Conservation (phyloP, 1,140 invertebrate species). For the Papilio glaucus region DNA sequence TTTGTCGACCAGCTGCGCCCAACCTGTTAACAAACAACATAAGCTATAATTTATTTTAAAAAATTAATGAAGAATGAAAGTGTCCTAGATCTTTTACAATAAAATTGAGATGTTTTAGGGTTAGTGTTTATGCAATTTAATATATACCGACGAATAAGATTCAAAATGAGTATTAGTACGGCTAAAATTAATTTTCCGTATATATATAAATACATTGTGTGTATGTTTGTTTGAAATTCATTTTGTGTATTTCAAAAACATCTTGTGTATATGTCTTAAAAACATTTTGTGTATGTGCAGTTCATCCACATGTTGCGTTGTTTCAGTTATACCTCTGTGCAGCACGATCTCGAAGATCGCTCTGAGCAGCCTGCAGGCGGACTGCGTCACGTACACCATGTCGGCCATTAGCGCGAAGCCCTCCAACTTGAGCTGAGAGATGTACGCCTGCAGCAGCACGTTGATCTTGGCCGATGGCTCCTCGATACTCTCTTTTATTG, state of each 20-base stretch:
- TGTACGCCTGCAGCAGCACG: constrained; percentile 98
- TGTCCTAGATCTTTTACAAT: too few species aligned
- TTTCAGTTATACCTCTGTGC: constrained; percentile 78
- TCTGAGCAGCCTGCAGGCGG: constrained; percentile 96
- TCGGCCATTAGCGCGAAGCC: constrained; percentile 99
- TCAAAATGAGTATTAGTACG: too few species aligned
- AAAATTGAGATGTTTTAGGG: too few species aligned
- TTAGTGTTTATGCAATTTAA: too few species aligned
- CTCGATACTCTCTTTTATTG: constrained; percentile 99
- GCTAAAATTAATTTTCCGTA: too few species aligned
- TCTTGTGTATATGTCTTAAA: neutral
- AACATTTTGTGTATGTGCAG: neutral
- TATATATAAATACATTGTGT: too few species aligned
- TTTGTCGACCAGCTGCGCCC: constrained; percentile 99
- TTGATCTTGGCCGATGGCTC: constrained; percentile 98
- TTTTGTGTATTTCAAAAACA: too few species aligned
- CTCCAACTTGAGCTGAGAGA: constrained; percentile 98
- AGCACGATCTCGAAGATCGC: constrained; percentile 98
- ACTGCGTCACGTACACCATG: constrained; percentile 99
- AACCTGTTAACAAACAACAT: constrained; percentile 86
- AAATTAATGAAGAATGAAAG: too few species aligned
- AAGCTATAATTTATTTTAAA: too few species aligned
- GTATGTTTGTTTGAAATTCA: too few species aligned
- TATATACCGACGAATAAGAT: too few species aligned
- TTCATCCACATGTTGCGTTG: too few species aligned